Conservation (phyloP, 2,888 invertebrate species). For the Loripinus fragilis region DNA sequence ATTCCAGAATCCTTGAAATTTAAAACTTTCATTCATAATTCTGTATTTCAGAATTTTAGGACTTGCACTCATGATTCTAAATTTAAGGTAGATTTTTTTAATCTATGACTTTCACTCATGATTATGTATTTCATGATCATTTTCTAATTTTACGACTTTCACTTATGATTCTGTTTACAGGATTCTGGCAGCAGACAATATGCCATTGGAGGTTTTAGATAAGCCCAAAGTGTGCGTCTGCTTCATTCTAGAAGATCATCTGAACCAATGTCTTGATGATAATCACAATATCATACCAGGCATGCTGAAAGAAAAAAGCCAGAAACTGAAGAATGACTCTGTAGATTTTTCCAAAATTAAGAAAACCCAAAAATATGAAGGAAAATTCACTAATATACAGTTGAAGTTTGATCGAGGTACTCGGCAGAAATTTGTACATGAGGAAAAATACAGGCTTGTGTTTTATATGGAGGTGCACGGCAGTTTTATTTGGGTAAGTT, state of each 20-base stretch:
- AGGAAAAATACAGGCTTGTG: conserved; percentile 51
- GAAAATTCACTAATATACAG: conserved; percentile 29
- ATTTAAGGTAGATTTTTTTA: no score
- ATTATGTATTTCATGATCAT: no score
- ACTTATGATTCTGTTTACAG: no score
- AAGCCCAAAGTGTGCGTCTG: conserved; percentile 14
- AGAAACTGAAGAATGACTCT: neutral
- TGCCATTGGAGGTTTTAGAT: conserved; percentile 11
- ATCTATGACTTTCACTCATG: no score
- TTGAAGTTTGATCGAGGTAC: conserved; percentile 20
- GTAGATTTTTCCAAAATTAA: neutral
- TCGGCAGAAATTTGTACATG: conserved; percentile 45
- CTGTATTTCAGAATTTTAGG: no score
- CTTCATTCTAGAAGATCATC: conserved; percentile 47
- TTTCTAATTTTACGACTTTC: no score
- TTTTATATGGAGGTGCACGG: conserved; percentile 33
- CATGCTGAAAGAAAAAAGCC: neutral
- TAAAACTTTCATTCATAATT: no score
- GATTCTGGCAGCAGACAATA: conserved; percentile 38
- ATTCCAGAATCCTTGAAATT: no score
- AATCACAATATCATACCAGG: neutral
- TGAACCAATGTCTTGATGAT: conserved; percentile 18
- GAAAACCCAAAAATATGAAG: conserved; percentile 33
- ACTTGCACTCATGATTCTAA: no score
- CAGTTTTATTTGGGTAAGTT: conserved; percentile 10